These are phyloP conservation scores for Dasysyrphus albostriatus DNA, from an alignment of 2,888 invertebrate species.

Conservation along the genomic window DNA sequence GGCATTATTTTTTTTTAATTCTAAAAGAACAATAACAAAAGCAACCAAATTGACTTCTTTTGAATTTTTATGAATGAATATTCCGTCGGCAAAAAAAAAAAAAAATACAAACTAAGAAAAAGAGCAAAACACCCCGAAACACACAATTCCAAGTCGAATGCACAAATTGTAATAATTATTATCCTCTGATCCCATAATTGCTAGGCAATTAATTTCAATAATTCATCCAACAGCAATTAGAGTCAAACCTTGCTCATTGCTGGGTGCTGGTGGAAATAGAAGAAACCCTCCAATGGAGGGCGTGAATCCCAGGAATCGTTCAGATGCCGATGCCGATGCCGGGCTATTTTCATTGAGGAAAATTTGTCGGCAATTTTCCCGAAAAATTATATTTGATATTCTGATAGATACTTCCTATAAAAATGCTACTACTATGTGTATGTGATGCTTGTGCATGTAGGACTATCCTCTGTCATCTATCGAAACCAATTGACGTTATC, in stretches of 20 bases:
- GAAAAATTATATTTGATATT: conserved; percentile 60
- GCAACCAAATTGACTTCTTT: conserved; percentile 30
- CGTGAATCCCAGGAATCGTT: conserved; percentile 62
- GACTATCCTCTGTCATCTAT: conserved; percentile 57
- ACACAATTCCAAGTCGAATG: conserved; percentile 51
- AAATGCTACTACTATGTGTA: neutral
- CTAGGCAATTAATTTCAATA: conserved; percentile 74
- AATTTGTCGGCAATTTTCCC: conserved; percentile 65
- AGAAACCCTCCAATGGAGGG: conserved; percentile 37
- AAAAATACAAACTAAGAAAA: neutral
- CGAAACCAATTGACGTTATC: conserved; percentile 1
- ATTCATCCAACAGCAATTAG: conserved; percentile 75
- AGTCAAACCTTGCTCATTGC: conserved; percentile 70
- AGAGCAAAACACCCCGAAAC: conserved; percentile 37
- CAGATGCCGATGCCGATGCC: no score
- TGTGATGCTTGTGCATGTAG: no score
- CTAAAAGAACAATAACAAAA: neutral
- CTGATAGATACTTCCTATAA: conserved; percentile 76
- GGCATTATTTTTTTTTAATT: neutral
- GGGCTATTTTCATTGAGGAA: conserved; percentile 55
- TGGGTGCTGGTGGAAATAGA: conserved; percentile 53
- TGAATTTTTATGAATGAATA: conserved; percentile 64
- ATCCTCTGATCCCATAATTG: conserved; percentile 73
- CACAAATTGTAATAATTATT: conserved; percentile 67
- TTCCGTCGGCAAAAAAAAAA: conserved; percentile 22